phyloP scores from a whole-genome alignment of 2,113 vertebrate genomes.

The Elephantulus edwardii region DNA sequence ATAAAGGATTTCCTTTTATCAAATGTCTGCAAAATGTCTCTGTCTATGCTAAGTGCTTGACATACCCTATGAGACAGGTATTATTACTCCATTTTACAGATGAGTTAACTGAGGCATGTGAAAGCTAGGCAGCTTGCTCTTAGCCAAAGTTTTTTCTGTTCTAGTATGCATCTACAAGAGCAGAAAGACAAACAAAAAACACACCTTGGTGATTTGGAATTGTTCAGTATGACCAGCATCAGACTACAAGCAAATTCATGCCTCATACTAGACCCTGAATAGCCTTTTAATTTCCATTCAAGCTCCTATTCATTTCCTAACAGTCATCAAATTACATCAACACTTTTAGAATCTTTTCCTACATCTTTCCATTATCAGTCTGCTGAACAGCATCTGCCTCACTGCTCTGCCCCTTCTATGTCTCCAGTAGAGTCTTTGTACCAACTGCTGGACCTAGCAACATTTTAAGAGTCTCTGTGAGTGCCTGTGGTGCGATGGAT shows the following conservation, averaged over 20 bases:
- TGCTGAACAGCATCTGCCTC: background rate
- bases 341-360: background rate
- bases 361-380: background rate
- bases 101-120: background rate
- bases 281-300: background rate
- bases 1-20: background rate
- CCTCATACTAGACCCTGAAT: background rate
- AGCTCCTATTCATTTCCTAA: background rate
- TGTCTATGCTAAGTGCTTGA: background rate
- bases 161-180: background rate
- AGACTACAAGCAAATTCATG: background rate
- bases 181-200: no score
- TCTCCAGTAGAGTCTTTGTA: background rate
- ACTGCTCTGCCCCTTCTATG: background rate
- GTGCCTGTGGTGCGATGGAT: background rate
- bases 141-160: background rate
- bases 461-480: background rate
- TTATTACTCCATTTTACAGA: background rate
- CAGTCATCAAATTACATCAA: background rate
- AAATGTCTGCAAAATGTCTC: background rate
- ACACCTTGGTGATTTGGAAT: background rate
- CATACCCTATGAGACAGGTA: no score
- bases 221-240: background rate
- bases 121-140: background rate
- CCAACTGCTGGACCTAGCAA: background rate